Evolutionary conservation across 2,797 vertebrate genomes (phyloP), one percentile per base, ranked within the genome.

Genomic region (Taenioides sp.): DNA sequence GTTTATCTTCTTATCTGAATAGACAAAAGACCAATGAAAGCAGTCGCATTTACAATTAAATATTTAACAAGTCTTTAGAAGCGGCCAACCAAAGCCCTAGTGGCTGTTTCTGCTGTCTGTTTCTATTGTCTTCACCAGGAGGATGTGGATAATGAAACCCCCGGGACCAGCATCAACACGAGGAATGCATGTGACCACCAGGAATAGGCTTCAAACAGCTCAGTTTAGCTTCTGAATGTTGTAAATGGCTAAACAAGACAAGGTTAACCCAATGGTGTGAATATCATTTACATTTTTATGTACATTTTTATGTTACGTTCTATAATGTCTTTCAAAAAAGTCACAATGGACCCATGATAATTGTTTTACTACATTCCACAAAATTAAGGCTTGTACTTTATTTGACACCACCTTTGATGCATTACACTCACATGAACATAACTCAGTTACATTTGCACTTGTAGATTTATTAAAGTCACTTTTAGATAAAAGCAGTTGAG

Each of bases 41-140:
- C 31, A 73, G 69, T 14, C 17, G 12, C 16, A 40, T 12, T 70
- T 69, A 68, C 61, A 75, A 77, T 77, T 70, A 76, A 77, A 81
- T 85, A 80, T 76, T 80, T 70, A 79, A 73, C 55, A 67, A 65
- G 69, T 71, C 63, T 67, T 25, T 18, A 40, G 40, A 54, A 72
- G 63, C 54, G 5, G 9, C 7, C 16, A 43, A 73, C 7, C 31
- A 62, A 80, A 73, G 20, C 34, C 22, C 57, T 31, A 54, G 61
- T 63, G 54, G 37, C 54, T 68, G 67, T 40, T 68, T 43, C 67
- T 40, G n/a, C 67, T 68, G 54, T 68, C 67, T 68, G 67, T 31
- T 67, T 57, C 14, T 2, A 27, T 49, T 52, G 34, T 72, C 71
- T n/a, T 47, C 3, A 1, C 61, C 27, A 52, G 74, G 65, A 54